phyloP scores from a whole-genome alignment of 2,797 vertebrate species.

The Tadarida brasiliensis region DNA sequence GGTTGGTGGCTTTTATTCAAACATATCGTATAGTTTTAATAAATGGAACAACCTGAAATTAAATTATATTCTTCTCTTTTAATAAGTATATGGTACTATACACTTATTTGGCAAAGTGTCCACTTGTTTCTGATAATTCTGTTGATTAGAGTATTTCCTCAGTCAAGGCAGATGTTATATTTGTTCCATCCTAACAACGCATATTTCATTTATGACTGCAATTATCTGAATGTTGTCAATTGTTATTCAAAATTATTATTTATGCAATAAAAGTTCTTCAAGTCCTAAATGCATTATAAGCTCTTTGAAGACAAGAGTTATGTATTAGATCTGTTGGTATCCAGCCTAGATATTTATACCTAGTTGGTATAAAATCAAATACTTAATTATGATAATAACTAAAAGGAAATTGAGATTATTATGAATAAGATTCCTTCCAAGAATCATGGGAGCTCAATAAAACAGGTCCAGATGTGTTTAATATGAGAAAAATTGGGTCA shows the following conservation, averaged over 20 bases:
- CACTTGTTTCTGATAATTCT: not conserved
- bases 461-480: slow-evolving; percentile 66
- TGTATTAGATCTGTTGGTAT: not conserved
- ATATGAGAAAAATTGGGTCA: slow-evolving; percentile 66
- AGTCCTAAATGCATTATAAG: slow-evolving; percentile 23
- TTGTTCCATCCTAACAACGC: not conserved
- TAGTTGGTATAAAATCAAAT: slow-evolving; percentile 18
- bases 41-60: slow-evolving; percentile 37
- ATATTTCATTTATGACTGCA: slow-evolving; percentile 48
- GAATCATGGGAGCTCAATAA: slow-evolving; percentile 27
- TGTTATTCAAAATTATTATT: slow-evolving; percentile 51
- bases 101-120: slow-evolving; percentile 22
- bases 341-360: slow-evolving; percentile 12
- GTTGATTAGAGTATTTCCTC: not conserved
- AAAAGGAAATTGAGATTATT: slow-evolving; percentile 39
- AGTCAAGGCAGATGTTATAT: not conserved
- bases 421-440: slow-evolving; percentile 51
- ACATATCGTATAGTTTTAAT: not conserved
- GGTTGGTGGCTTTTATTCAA: slow-evolving; percentile 16
- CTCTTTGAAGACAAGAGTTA: slow-evolving; percentile 54
- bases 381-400: not conserved
- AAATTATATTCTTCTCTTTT: not conserved
- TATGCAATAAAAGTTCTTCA: not conserved
- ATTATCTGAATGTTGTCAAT: slow-evolving; percentile 20
- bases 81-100: not conserved